Percentiles rank a stretch among this genome's conserved stretches.
These are phyloP conservation scores for Balaenoptera acutorostrata DNA, from an alignment of 2,113 vertebrate genomes.

Conservation along the genomic window DNA sequence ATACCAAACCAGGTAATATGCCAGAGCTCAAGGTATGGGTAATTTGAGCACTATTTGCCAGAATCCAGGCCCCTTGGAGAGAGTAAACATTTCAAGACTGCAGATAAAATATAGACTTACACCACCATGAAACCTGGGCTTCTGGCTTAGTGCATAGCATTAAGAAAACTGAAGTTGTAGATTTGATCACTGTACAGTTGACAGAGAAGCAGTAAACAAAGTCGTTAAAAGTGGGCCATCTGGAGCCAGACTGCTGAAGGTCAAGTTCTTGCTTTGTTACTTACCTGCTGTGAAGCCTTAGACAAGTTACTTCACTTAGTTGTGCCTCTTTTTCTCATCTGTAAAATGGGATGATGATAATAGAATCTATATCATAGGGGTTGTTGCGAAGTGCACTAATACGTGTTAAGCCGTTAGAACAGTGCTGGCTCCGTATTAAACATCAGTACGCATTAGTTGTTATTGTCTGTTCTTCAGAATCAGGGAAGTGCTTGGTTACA, in stretches of 20 bases:
- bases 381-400: neutral
- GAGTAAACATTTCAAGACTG: neutral
- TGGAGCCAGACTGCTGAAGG: neutral
- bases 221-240: neutral
- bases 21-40: neutral
- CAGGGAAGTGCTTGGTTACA: neutral
- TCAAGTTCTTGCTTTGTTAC: neutral
- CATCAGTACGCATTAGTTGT: neutral
- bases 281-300: neutral
- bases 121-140: neutral
- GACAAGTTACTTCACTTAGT: neutral
- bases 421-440: neutral
- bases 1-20: neutral
- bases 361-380: neutral
- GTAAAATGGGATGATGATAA: neutral
- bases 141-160: neutral
- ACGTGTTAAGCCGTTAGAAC: neutral
- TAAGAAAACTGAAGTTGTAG: neutral
- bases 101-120: neutral
- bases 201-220: neutral
- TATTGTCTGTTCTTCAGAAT: slow-evolving; percentile 5
- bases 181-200: neutral
- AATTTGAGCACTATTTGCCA: neutral
- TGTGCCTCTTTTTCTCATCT: neutral
- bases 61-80: neutral